Evolutionary conservation across 2,797 vertebrate species (phyloP).

Genomic region (Chiroxiphia lanceolata): DNA sequence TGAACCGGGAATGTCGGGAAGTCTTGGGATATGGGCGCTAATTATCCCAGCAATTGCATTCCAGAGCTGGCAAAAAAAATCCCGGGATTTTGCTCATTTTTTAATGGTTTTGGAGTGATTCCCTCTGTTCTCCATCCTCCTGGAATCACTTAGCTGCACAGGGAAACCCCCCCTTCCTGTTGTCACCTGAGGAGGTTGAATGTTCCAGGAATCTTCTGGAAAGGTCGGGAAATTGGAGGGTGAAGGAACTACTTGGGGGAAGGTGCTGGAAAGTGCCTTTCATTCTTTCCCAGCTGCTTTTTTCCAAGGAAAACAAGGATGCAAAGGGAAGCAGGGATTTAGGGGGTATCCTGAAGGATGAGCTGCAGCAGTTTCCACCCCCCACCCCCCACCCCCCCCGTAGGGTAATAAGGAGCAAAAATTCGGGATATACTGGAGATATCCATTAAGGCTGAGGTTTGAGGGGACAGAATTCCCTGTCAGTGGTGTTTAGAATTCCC

Average conservation of each 20-base stretch:
- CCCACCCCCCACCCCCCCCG: too few relatives aligned
- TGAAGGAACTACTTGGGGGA: not conserved
- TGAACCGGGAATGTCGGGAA: conserved; percentile 58
- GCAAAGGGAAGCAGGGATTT: not conserved
- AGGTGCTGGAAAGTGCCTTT: not conserved
- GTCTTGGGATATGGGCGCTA: conserved; percentile 68
- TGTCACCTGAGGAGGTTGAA: not conserved
- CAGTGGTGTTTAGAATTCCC: rapidly evolving
- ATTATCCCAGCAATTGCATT: conserved; percentile 66
- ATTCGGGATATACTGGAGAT: not conserved
- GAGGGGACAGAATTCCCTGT: not conserved
- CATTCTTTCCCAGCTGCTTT: conserved; percentile 19
- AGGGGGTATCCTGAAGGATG: not conserved
- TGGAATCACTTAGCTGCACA: not conserved
- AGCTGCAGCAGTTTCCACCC: not conserved
- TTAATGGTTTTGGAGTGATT: too few relatives aligned
- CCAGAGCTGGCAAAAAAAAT: not conserved
- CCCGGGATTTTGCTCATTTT: not conserved
- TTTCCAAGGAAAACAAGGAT: conserved; percentile 5
- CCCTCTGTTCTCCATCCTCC: not conserved
- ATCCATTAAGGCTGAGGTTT: rapidly evolving
- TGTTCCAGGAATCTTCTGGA: conserved; percentile 21
- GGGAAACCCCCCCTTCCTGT: not conserved
- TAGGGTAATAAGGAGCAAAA: not conserved
- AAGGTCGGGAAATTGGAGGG: not conserved